Evolutionary conservation across 1,140 invertebrate genomes (phyloP).

Genomic region (Archivesica marissinica): DNA sequence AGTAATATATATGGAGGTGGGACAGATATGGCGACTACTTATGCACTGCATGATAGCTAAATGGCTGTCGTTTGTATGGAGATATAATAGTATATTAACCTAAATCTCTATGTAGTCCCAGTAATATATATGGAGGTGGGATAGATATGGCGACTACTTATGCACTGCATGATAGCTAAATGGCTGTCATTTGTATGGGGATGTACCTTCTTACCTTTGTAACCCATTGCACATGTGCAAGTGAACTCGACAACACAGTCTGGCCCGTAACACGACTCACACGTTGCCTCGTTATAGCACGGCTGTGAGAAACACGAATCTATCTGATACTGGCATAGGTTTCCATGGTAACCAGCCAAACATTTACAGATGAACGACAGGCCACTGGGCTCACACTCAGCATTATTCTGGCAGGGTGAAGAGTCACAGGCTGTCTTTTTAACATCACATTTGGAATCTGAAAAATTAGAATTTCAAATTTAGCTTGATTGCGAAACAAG

Average conservation of each 20-base stretch:
- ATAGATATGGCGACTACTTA: too few species aligned
- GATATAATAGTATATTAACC: too few species aligned
- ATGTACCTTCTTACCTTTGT: conserved; percentile 49
- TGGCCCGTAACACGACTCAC: conserved; percentile 50
- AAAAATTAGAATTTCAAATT: too few species aligned
- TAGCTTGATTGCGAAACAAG: too few species aligned
- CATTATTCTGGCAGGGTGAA: conserved; percentile 69
- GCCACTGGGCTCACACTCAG: conserved; percentile 64
- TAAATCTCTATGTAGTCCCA: too few species aligned
- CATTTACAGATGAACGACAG: conserved; percentile 49
- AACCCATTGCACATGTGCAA: conserved; percentile 32
- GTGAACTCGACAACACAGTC: conserved; percentile 12
- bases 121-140: too few species aligned
- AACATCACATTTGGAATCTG: conserved; percentile 51
- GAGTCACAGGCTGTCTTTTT: conserved; percentile 64
- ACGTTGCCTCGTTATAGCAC: conserved; percentile 70
- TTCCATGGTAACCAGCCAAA: conserved; percentile 62
- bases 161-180: too few species aligned
- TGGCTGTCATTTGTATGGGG: too few species aligned
- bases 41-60: too few species aligned
- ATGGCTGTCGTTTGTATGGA: too few species aligned
- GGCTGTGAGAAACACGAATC: conserved; percentile 73
- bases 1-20: too few species aligned
- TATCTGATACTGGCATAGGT: conserved; percentile 52
- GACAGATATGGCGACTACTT: too few species aligned